Percentiles rank a stretch among this genome's conserved stretches.
These are phyloP conservation scores for Neuroscelio doddi DNA, from an alignment of 2,888 invertebrate genomes.

Conservation along the genomic window DNA sequence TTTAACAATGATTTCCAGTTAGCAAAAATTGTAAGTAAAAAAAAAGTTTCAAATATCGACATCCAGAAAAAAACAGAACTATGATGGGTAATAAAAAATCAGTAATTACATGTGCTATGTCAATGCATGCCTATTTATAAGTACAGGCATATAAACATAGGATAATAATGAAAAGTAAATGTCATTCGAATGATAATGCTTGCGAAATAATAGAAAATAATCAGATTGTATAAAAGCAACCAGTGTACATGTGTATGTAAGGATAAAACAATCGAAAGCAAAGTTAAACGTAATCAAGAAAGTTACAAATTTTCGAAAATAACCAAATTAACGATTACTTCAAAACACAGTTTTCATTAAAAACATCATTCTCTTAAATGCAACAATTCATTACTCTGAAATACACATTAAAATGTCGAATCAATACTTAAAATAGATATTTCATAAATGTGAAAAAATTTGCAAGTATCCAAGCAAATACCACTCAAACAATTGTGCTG, in stretches of 20 bases:
- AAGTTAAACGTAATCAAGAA: no score
- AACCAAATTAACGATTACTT: no score
- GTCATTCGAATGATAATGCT: slow-evolving; percentile 68
- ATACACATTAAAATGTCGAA: no score
- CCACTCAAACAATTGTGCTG: slow-evolving; percentile 68
- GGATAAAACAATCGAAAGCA: slow-evolving; percentile 12
- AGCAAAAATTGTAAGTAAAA: slow-evolving; percentile 5
- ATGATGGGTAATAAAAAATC: slow-evolving; percentile 48
- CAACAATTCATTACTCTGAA: no score
- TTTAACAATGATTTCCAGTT: neutral
- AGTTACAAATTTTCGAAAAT: no score
- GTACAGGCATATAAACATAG: slow-evolving; percentile 41
- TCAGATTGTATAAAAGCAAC: slow-evolving; percentile 54
- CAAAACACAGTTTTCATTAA: no score
- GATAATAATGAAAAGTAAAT: slow-evolving; percentile 48
- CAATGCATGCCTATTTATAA: slow-evolving; percentile 51
- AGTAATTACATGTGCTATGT: slow-evolving; percentile 53
- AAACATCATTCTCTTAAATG: no score
- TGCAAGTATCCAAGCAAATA: slow-evolving; percentile 59
- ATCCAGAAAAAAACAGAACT: slow-evolving; percentile 18
- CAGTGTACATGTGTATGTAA: slow-evolving; percentile 40
- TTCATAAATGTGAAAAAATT: slow-evolving; percentile 10
- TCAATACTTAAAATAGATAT: slow-evolving; percentile 6
- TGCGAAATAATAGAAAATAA: slow-evolving; percentile 64
- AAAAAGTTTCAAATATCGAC: slow-evolving; percentile 16